These are phyloP conservation scores for Felis chaus DNA, from an alignment of 2,113 vertebrate genomes.

Conservation along the genomic window DNA sequence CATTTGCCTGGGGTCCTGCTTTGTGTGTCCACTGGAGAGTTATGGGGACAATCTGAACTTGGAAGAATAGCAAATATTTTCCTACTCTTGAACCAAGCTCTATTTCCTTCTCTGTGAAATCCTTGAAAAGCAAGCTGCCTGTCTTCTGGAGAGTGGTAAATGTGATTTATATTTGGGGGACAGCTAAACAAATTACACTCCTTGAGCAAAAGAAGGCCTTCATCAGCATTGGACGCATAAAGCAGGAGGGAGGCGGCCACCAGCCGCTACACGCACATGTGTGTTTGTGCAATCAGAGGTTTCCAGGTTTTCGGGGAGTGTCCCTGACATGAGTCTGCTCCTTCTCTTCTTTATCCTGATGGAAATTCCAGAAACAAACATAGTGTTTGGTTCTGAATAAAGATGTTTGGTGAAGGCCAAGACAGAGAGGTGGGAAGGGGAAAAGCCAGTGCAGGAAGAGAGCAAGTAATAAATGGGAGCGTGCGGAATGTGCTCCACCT, in stretches of 20 bases:
- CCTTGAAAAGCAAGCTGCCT: constrained; percentile 54
- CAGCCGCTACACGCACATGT: fast-evolving
- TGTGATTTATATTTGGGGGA: constrained; percentile 47
- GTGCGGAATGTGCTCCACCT: constrained; percentile 79
- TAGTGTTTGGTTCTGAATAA: constrained; percentile 73
- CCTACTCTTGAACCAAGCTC: constrained; percentile 14
- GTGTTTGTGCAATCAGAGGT: not conserved
- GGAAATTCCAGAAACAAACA: constrained; percentile 80
- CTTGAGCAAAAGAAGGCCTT: constrained; percentile 26
- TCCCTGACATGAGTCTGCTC: constrained; percentile 73
- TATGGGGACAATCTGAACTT: not conserved
- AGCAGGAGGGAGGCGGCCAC: not conserved
- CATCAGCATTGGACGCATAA: not conserved
- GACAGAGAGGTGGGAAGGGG: constrained; percentile 50
- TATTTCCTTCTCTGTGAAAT: constrained; percentile 33
- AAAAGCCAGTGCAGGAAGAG: constrained; percentile 57
- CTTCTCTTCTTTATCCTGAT: constrained; percentile 79
- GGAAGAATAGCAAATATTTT: not conserved
- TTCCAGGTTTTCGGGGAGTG: constrained; percentile 30
- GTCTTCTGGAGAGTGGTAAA: constrained; percentile 42
- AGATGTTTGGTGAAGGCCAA: constrained; percentile 75
- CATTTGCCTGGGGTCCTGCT: not conserved
- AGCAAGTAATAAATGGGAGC: constrained; percentile 74
- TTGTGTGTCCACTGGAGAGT: not conserved
- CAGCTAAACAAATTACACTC: constrained; percentile 18